A percentile compares a stretch with the other conserved stretches of the same genome.
Conservation (phyloP, 1,140 invertebrate species). For the Diorhabda elongata region DNA sequence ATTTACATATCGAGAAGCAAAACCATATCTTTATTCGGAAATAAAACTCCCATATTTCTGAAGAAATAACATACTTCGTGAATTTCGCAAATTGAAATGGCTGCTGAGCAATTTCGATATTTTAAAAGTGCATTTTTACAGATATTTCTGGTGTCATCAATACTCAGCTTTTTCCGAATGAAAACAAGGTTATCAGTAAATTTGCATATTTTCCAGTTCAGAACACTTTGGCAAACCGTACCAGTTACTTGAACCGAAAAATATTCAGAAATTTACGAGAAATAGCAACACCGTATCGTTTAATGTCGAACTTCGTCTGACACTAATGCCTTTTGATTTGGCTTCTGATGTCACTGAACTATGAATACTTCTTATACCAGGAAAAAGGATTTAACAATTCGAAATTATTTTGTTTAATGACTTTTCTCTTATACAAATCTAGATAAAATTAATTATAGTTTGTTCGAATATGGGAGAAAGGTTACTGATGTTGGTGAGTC, state of each 20-base stretch:
- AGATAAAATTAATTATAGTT: no score
- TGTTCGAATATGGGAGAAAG: no score
- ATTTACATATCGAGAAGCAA: slow-evolving; percentile 2
- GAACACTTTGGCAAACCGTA: slow-evolving; percentile 5
- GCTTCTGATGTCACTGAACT: slow-evolving; percentile 19
- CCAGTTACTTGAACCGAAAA: not conserved
- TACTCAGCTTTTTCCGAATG: not conserved
- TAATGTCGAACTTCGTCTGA: slow-evolving; percentile 16
- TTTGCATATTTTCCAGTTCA: slow-evolving; percentile 16
- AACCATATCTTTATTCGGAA: not conserved
- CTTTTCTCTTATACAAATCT: no score
- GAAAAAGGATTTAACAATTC: no score
- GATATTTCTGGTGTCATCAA: slow-evolving; percentile 2
- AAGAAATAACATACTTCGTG: not conserved
- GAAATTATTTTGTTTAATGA: no score
- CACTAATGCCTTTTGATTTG: slow-evolving; percentile 18
- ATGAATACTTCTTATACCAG: not conserved
- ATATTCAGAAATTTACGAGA: slow-evolving; percentile 17
- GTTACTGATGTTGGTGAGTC: no score
- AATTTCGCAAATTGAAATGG: slow-evolving; percentile 2
- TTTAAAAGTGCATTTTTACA: not conserved
- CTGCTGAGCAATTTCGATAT: not conserved
- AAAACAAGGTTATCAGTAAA: slow-evolving; percentile 7
- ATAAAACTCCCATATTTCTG: not conserved
- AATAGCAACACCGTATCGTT: slow-evolving; percentile 15